Percentiles rank a stretch among this genome's conserved stretches.
These are phyloP conservation scores for Vireo griseus DNA, from an alignment of 2,797 vertebrate species.

Conservation along the genomic window DNA sequence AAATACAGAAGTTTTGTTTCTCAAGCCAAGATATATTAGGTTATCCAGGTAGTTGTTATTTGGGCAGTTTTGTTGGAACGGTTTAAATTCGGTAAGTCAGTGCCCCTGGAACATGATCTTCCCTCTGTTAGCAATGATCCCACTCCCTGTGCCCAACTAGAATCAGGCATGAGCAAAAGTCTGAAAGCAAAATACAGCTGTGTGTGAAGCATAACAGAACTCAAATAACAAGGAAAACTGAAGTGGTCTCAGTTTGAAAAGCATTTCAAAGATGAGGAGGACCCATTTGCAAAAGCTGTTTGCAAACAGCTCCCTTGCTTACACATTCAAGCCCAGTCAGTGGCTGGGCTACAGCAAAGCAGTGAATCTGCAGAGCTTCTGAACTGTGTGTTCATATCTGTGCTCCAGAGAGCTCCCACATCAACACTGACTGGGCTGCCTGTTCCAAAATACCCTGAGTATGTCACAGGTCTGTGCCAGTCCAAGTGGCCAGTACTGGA, in stretches of 20 bases:
- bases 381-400: background rate
- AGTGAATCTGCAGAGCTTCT: background rate
- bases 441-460: background rate
- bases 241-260: background rate
- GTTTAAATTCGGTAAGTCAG: background rate
- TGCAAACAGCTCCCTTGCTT: background rate
- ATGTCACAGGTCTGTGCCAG: background rate
- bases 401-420: background rate
- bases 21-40: background rate
- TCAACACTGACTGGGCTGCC: background rate
- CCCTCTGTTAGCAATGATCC: background rate
- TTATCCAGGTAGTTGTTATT: background rate
- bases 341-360: background rate
- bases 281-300: background rate
- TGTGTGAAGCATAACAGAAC: background rate
- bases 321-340: background rate
- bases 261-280: background rate
- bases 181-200: background rate
- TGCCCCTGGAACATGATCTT: background rate
- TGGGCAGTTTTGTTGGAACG: background rate
- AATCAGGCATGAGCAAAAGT: background rate
- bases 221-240: background rate
- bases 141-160: background rate
- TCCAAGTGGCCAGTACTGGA: fast-evolving
- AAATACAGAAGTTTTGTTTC: background rate